These are phyloP conservation scores for Spatula clypeata DNA, from an alignment of 2,797 vertebrate species.

Conservation along the genomic window DNA sequence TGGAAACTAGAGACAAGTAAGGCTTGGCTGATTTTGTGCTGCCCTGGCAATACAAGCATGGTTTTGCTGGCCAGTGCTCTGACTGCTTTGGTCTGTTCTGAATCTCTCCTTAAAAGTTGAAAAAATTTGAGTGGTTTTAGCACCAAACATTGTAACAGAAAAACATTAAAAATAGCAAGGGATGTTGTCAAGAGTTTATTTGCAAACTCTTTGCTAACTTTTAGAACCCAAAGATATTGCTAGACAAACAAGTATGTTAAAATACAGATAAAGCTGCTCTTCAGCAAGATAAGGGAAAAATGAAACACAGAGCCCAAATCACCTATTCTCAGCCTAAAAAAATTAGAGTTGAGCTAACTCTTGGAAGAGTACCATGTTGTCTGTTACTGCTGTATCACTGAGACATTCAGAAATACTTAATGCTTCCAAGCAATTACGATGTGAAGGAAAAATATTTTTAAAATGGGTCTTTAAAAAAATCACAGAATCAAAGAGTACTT, in stretches of 20 bases:
- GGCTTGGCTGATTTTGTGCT: not conserved
- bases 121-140: constrained; percentile 61
- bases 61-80: not conserved
- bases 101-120: constrained; percentile 71
- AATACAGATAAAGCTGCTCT: not conserved
- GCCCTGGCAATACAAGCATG: not conserved
- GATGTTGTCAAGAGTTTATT: constrained; percentile 15
- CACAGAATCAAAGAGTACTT: not conserved
- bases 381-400: not conserved
- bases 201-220: not conserved
- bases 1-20: not conserved
- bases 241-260: not conserved
- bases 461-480: not conserved
- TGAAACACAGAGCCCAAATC: not conserved
- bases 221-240: not conserved
- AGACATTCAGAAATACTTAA: not conserved
- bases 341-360: not conserved
- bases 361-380: not conserved
- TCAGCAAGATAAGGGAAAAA: not conserved
- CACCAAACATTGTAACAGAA: constrained; percentile 9
- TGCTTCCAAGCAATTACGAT: not conserved
- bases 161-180: constrained; percentile 56
- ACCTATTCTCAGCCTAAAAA: not conserved
- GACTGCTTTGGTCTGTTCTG: constrained; percentile 12
- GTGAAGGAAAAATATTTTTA: not conserved